Evolutionary conservation across 2,888 invertebrate species (phyloP), one percentile per base, ranked within the genome.

Genomic region (Agrochola litura): DNA sequence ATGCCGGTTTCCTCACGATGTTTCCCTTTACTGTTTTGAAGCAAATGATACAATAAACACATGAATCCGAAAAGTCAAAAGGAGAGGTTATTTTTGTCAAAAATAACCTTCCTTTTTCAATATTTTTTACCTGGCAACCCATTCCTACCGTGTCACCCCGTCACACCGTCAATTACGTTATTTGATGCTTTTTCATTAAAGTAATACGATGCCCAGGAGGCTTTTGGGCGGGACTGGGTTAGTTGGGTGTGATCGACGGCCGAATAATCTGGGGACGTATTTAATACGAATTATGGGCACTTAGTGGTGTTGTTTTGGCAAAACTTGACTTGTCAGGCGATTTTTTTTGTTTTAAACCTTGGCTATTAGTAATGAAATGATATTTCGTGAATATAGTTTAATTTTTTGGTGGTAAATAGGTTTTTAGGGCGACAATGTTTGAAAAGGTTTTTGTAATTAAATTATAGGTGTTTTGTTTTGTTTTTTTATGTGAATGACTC

Each of bases 121-220:
- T 56, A 37, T 63, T 76, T 77, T 73, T 76, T 65, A 71, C 58
- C 79, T 87, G 88, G 86, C 88, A 87, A 87, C 88, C 67, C 78
- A 56, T 76, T 76, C 58, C 52, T 61, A 10, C 1, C 56, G 65
- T 85, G 81, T 81, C 84, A 86, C 81, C 71, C 72, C 66, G 84
- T 86, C 88, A 89, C 89, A 89, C 84, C 90, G 89, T 95, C 95
- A 95, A 95, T 96, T 96, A 95, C 92, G 94, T 92, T 93, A 95
- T 96, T 96, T 95, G 96, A 96, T 95, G 96, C 92, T 94, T 94
- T 96, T 96, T 95, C 96, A 96, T 96, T 96, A 96, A 93, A 95
- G 89, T 90, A 79, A 92, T 91, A 94, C 91, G 91, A 92, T 90
- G 88, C 95, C 94, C 93, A 73, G 52, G 94, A 92, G 94, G 86